Conservation (phyloP, 2,113 vertebrate species). For the Nanorana parkeri region DNA sequence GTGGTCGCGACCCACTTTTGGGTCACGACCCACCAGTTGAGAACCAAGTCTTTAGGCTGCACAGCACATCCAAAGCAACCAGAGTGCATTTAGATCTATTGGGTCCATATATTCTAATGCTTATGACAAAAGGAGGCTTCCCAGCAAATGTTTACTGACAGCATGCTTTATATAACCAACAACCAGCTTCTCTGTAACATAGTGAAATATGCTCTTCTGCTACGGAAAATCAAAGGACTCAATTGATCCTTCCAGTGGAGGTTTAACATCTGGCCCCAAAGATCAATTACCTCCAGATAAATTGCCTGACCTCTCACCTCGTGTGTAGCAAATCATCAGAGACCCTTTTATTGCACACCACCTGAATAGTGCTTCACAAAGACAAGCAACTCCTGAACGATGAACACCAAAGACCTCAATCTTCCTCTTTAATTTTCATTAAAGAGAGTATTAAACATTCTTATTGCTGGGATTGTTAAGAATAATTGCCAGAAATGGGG, state of each 20-base stretch:
- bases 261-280: background rate
- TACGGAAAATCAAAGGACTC: slow-evolving; percentile 2
- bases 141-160: background rate
- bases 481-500: too few species aligned
- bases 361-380: background rate
- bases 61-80: too few species aligned
- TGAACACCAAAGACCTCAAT: too few species aligned
- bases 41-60: too few species aligned
- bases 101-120: background rate
- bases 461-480: too few species aligned
- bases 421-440: too few species aligned
- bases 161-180: background rate
- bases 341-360: background rate
- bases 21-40: too few species aligned
- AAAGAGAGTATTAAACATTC: too few species aligned
- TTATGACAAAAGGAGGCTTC: background rate
- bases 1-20: too few species aligned
- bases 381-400: too few species aligned
- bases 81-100: background rate
- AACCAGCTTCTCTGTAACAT: background rate
- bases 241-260: slow-evolving; percentile 5
- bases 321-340: background rate
- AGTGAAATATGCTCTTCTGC: background rate
- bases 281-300: background rate
- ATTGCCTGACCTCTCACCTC: background rate